Base-by-base conservation (phyloP, 2,113 vertebrate species). In the Myotis lucifugus region DNA sequence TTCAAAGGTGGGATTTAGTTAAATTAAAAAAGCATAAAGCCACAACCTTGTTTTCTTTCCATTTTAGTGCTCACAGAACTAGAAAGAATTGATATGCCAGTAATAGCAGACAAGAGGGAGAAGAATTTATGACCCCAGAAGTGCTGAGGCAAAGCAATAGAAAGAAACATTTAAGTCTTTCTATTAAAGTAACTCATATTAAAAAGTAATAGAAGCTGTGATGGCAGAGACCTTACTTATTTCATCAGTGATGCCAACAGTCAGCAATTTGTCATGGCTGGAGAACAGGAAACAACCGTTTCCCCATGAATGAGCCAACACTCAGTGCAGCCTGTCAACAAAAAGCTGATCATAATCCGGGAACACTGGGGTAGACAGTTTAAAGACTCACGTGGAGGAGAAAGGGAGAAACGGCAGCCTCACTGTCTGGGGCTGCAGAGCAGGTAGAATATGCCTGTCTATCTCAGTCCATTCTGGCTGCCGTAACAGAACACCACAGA, bases 11-110 rank as follows among this genome's bases (percentile, higher is more conserved):
- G 79, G 95, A 96, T 98, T 98, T 98, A 64, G 84, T 97, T 96
- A 96, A 97, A 98, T 97, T 98, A 98, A 98, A 98, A 97, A 98
- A 97, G 97, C 97, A 98, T 98, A 98, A 98, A 98, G 94, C 72
- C 92, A 81, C 95, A 97, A 96, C 93, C 97, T 97, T 98, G 97
- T 98, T 98, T 98, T 98, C 97, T 97, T 98, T 98, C 98, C 92
- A 98, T 98, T 98, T 97, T 97, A 97, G 97, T 98, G 98, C 96
- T 98, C 98, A 98, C 37, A 85, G 97, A 97, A 97, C 97, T 98
- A 98, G 97, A 98, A 98, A 98, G 97, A 94, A 98, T 98, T 98
- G 98, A 98, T 97, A 98, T 92, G 95, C 95, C 97, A 90, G 97
- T 97, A 98, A 97, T 37, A 97, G 96, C 97, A 61, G 95, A 95